These are phyloP conservation scores for Pantala flavescens DNA, from an alignment of 1,140 invertebrate species.

Conservation along the genomic window DNA sequence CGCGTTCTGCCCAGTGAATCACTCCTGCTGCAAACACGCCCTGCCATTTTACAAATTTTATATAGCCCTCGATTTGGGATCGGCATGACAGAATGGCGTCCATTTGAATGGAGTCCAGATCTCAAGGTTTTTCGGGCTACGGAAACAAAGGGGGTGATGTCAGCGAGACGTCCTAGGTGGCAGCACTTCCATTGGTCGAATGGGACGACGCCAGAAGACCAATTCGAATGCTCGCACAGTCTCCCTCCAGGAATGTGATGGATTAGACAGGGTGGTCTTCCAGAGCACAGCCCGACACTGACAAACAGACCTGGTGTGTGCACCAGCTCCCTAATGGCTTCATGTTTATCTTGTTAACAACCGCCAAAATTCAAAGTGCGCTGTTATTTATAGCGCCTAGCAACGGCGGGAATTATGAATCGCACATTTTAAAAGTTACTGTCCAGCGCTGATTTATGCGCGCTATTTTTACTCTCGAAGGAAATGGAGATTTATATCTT, in stretches of 20 bases:
- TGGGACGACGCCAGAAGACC: neutral
- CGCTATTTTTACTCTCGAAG: no score
- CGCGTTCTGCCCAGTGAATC: no score
- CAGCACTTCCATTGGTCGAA: neutral
- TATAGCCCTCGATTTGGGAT: no score
- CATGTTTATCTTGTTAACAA: neutral
- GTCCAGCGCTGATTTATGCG: no score
- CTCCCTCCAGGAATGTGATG: neutral
- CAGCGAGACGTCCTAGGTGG: neutral
- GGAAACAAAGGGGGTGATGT: neutral
- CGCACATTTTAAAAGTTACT: no score
- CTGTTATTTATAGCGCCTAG: no score
- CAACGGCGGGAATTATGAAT: no score
- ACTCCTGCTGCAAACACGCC: no score
- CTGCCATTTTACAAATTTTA: no score
- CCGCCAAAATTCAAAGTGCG: neutral
- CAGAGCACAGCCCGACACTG: neutral
- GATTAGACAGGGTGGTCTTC: neutral
- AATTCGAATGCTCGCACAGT: neutral
- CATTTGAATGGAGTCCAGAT: neutral
- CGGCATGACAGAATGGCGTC: neutral
- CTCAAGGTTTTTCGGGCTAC: neutral
- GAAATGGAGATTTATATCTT: no score
- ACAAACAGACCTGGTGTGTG: neutral
- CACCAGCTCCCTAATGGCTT: neutral